phyloP scores from a whole-genome alignment of 2,888 invertebrate genomes.

The Resseliella maxima region DNA sequence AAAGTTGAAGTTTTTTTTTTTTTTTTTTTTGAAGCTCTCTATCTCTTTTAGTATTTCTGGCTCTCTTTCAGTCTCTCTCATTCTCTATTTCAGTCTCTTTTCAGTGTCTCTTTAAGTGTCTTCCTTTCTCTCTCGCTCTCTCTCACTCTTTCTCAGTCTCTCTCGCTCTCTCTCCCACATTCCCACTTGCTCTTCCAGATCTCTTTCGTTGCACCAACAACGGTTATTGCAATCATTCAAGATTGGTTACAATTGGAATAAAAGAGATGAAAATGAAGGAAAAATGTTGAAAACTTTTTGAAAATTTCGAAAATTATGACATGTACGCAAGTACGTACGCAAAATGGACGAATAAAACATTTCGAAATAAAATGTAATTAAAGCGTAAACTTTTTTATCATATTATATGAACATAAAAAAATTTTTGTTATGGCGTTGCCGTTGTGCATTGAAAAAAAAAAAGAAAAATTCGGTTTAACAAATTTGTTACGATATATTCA shows the following conservation, averaged over 20 bases:
- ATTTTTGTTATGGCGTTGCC: constrained; percentile 1
- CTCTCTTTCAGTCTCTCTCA: neutral
- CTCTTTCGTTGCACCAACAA: no score
- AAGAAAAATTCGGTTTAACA: constrained; percentile 12
- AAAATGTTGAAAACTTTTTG: constrained; percentile 1
- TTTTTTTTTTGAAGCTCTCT: neutral
- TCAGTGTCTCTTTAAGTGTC: neutral
- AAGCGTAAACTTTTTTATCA: constrained; percentile 38
- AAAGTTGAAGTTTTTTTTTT: neutral
- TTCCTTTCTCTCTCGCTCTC: no score
- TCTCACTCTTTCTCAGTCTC: no score
- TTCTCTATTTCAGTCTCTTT: neutral
- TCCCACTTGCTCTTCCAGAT: no score
- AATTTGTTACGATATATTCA: neutral
- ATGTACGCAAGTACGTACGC: neutral
- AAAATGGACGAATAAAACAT: constrained; percentile 12
- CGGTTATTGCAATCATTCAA: no score
- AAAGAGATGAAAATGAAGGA: no score
- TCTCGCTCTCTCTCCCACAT: no score
- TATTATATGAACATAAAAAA: no score
- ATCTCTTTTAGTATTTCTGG: neutral
- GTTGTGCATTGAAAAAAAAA: constrained; percentile 28
- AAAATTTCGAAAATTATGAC: constrained; percentile 21
- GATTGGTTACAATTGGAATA: no score
- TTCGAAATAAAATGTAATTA: constrained; percentile 47